Evolutionary conservation across 2,888 invertebrate species (phyloP).

Genomic region (Trissonchulus latispiculum): DNA sequence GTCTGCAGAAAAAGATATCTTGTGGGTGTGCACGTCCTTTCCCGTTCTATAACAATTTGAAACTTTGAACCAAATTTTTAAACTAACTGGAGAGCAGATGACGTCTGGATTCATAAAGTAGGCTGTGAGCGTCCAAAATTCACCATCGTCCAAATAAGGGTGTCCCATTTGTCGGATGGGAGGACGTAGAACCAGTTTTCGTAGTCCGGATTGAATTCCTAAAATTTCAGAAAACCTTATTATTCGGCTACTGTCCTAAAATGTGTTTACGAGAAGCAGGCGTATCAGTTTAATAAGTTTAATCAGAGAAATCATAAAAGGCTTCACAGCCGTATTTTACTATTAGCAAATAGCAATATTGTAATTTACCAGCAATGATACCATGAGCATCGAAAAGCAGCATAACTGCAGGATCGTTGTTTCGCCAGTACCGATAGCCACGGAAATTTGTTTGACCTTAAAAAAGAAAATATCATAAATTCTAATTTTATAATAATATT

Average conservation of each 20-base stretch:
- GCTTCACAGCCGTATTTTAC: no score
- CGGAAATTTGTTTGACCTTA: conserved; percentile 26
- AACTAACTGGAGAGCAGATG: conserved; percentile 17
- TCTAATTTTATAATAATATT: no score
- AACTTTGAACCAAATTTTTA: no score
- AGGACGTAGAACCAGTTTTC: not conserved
- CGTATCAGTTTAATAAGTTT: no score
- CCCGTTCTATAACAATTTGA: no score
- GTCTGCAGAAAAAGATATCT: no score
- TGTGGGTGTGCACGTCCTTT: no score
- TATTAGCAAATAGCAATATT: conserved; percentile 28
- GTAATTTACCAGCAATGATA: conserved; percentile 44
- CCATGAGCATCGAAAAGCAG: conserved; percentile 42
- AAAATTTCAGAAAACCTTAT: no score
- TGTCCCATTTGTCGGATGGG: conserved; percentile 4
- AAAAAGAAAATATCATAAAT: not conserved
- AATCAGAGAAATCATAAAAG: no score
- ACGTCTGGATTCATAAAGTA: conserved; percentile 33
- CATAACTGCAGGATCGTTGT: conserved; percentile 37
- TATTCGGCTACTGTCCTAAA: no score
- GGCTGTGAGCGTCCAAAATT: conserved; percentile 31
- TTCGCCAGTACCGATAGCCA: conserved; percentile 40
- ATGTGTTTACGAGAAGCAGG: no score
- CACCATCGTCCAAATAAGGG: conserved; percentile 25
- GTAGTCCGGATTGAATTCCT: not conserved